phyloP scores from a whole-genome alignment of 2,113 vertebrate genomes.

The Myocastor coypus region DNA sequence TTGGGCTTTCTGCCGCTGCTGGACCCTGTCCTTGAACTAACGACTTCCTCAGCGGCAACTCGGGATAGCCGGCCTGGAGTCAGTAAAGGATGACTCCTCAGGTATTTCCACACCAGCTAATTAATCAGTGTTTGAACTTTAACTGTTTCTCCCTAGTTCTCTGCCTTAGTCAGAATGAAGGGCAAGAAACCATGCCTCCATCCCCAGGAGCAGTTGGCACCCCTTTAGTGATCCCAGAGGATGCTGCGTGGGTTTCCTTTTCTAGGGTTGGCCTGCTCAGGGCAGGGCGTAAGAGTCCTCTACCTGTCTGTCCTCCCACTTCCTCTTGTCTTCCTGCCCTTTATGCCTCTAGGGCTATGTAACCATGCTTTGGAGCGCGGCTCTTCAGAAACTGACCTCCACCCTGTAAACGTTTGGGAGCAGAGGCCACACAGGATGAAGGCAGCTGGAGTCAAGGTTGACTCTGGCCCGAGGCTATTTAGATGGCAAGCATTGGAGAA shows the following conservation, averaged over 20 bases:
- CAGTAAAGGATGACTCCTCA: background rate
- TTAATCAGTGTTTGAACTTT: background rate
- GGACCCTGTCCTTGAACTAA: background rate
- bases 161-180: background rate
- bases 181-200: background rate
- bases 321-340: background rate
- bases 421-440: background rate
- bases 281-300: background rate
- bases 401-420: background rate
- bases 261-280: background rate
- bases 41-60: background rate
- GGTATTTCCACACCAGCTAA: background rate
- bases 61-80: background rate
- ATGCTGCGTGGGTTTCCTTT: background rate
- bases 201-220: background rate
- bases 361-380: background rate
- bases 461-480: constrained; percentile 19
- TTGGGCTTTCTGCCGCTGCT: background rate
- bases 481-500: background rate
- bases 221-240: background rate
- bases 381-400: background rate
- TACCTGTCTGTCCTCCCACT: background rate
- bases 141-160: background rate
- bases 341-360: background rate
- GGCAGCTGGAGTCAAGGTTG: background rate